A percentile compares a stretch with the other conserved stretches of the same genome.
phyloP scores from a whole-genome alignment of 2,113 vertebrate species.

The Chaetodon trifascialis region DNA sequence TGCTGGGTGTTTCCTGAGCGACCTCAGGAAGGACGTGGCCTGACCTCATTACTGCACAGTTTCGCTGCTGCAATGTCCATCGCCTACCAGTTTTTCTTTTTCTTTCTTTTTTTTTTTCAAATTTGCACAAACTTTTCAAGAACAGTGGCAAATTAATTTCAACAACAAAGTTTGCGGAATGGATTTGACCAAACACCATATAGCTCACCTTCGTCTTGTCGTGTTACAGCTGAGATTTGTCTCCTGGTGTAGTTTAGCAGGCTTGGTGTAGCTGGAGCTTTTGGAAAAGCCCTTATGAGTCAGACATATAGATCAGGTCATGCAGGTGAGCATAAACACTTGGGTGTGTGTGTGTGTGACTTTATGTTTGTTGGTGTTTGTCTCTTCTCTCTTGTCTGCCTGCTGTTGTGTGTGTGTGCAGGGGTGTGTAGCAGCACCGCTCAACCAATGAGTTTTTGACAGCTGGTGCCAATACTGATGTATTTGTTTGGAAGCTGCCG shows the following conservation, averaged over 20 bases:
- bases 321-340: conserved; percentile 14
- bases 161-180: no score
- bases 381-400: not conserved
- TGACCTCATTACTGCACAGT: conserved; percentile 39
- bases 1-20: not conserved
- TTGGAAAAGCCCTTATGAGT: conserved; percentile 35
- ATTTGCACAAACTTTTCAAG: not conserved
- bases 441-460: conserved; percentile 39
- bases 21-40: conserved; percentile 35
- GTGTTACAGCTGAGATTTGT: not conserved
- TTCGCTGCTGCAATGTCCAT: not conserved
- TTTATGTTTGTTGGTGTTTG: not conserved
- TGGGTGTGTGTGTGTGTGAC: not conserved
- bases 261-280: conserved; percentile 8
- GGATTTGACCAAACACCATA: conserved; percentile 4
- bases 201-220: not conserved
- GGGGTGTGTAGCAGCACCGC: not conserved
- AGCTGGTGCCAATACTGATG: conserved; percentile 51
- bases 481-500: conserved; percentile 38
- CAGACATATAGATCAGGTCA: conserved; percentile 15
- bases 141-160: not conserved
- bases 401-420: conserved; percentile 6
- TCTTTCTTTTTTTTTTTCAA: not conserved
- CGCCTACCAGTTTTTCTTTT: no score
- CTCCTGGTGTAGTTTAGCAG: not conserved